These are phyloP conservation scores for Thunnus thynnus DNA, from an alignment of 2,113 vertebrate species.

Conservation along the genomic window DNA sequence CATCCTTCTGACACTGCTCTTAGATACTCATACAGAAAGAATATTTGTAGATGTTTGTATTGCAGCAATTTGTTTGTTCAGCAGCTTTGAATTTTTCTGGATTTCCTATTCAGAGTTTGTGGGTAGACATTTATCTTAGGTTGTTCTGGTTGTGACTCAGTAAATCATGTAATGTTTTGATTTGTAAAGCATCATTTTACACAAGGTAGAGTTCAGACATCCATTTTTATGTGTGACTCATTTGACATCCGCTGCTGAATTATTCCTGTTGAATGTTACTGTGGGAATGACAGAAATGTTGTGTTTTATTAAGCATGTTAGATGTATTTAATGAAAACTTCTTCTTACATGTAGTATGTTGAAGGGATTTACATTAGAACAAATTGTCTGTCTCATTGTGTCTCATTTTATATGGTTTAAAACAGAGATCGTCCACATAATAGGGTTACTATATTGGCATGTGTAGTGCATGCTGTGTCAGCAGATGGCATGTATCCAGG, in stretches of 20 bases:
- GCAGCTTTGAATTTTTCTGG: slow-evolving; percentile 4
- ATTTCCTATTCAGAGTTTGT: not conserved
- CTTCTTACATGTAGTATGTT: not conserved
- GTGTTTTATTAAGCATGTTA: not conserved
- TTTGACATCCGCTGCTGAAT: not conserved
- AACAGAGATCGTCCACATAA: not conserved
- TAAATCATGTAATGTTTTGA: not conserved
- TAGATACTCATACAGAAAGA: not conserved
- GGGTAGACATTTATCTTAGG: not conserved
- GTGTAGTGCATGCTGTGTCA: slow-evolving; percentile 36
- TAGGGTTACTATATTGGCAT: slow-evolving; percentile 10
- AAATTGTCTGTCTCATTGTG: not conserved
- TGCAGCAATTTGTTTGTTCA: not conserved
- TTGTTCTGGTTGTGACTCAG: not conserved
- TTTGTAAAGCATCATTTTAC: slow-evolving; percentile 2
- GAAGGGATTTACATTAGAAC: not conserved
- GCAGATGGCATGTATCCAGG: slow-evolving; percentile 38
- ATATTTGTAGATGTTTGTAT: not conserved
- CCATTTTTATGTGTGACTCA: not conserved
- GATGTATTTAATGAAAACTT: not conserved
- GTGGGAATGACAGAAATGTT: not conserved
- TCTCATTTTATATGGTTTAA: slow-evolving; percentile 5
- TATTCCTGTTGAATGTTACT: not conserved
- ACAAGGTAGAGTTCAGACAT: not conserved
- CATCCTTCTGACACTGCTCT: not conserved